phyloP scores from a whole-genome alignment of 2,113 vertebrate genomes.

The Lonchura striata region DNA sequence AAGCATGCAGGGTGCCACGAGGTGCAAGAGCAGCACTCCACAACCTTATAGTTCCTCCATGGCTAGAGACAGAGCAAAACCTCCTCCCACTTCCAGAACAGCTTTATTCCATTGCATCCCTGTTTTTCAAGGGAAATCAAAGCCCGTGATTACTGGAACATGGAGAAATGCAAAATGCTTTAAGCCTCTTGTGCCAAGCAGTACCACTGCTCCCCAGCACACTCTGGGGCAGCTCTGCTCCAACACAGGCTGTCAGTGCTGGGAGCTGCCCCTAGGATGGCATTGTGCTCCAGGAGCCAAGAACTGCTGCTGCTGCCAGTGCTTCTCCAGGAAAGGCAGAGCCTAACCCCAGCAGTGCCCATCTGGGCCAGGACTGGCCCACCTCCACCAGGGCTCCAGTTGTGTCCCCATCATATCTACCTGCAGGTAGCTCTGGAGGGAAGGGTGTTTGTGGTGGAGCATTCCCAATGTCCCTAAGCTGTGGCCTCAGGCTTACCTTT shows the following conservation, averaged over 20 bases:
- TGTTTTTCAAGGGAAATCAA: background rate
- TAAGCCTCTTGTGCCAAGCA: background rate
- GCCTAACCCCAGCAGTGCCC: background rate
- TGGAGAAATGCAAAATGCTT: background rate
- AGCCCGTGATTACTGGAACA: accelerated
- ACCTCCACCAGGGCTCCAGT: background rate
- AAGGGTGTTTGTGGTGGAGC: background rate
- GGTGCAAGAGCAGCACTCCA: too few relatives aligned
- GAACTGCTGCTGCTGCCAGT: background rate
- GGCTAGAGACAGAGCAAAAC: background rate
- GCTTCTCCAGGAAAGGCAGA: background rate
- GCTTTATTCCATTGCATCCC: slow-evolving; percentile 2
- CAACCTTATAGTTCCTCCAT: background rate
- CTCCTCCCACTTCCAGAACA: background rate
- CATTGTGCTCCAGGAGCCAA: background rate
- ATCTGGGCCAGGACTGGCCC: background rate
- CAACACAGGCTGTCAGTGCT: accelerated
- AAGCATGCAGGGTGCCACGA: accelerated
- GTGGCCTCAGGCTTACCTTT: background rate
- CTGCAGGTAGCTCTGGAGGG: background rate
- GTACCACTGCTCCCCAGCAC: background rate
- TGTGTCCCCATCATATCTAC: accelerated
- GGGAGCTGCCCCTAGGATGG: background rate
- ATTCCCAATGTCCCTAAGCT: accelerated
- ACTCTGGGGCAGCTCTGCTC: background rate